These are phyloP conservation scores for Oxygymnocypris stewartii DNA, from an alignment of 2,113 vertebrate genomes.

Conservation along the genomic window DNA sequence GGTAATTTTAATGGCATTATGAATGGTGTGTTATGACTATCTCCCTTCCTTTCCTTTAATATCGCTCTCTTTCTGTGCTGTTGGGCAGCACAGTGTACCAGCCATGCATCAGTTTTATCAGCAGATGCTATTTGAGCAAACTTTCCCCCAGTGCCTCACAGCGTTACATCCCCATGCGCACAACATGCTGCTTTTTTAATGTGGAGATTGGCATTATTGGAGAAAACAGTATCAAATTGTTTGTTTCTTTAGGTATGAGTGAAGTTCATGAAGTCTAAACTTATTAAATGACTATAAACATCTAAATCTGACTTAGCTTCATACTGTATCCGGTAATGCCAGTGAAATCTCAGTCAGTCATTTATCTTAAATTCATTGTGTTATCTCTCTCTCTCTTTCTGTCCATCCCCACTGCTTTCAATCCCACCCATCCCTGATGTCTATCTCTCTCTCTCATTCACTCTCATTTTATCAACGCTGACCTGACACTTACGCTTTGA, in stretches of 20 bases:
- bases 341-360: slow-evolving; percentile 74
- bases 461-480: slow-evolving; percentile 33
- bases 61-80: slow-evolving; percentile 33
- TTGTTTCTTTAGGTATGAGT: background rate
- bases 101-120: slow-evolving; percentile 43
- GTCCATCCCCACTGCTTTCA: slow-evolving; percentile 74
- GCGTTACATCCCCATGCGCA: slow-evolving; percentile 64
- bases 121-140: slow-evolving; percentile 61
- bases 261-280: background rate
- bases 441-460: slow-evolving; percentile 36
- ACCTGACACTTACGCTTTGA: slow-evolving; percentile 38
- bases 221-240: slow-evolving; percentile 63
- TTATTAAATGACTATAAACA: background rate
- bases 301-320: background rate
- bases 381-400: slow-evolving; percentile 76
- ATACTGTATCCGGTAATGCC: slow-evolving; percentile 80
- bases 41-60: slow-evolving; percentile 1
- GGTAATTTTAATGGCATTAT: background rate
- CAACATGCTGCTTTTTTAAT: slow-evolving; percentile 74
- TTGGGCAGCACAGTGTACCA: slow-evolving; percentile 50
- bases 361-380: slow-evolving; percentile 76
- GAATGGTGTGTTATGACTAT: slow-evolving; percentile 5
- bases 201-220: slow-evolving; percentile 80
- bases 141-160: slow-evolving; percentile 69
- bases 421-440: slow-evolving; percentile 70